These are phyloP conservation scores for Semibalanus balanoides DNA, from an alignment of 1,140 invertebrate genomes.

Conservation along the genomic window DNA sequence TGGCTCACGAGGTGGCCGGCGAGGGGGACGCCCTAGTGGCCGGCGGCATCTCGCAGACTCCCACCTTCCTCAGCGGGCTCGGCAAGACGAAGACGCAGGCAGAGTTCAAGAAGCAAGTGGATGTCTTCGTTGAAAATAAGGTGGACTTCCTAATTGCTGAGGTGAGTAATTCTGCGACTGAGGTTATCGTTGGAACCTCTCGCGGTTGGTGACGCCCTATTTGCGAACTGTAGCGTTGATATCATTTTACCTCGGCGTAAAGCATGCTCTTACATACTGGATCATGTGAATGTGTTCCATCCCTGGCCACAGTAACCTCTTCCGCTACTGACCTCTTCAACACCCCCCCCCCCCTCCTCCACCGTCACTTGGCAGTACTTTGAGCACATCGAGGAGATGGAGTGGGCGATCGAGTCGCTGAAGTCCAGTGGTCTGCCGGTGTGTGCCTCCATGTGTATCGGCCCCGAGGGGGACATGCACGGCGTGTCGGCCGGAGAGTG, in stretches of 20 bases:
- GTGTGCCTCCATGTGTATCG: conserved; percentile 34
- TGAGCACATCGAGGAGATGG: conserved; percentile 34
- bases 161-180: too few species aligned
- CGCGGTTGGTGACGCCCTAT: conserved; percentile 1
- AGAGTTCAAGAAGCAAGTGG: conserved; percentile 29
- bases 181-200: too few species aligned
- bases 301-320: conserved; percentile 1
- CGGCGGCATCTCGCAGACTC: conserved; percentile 30
- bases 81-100: conserved; percentile 25
- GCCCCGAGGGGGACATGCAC: conserved; percentile 32
- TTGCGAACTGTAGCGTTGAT: neutral
- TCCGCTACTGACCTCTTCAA: too few species aligned
- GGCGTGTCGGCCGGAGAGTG: conserved; percentile 28
- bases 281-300: neutral
- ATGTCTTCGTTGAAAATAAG: conserved; percentile 30
- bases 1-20: conserved; percentile 28
- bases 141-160: conserved; percentile 32
- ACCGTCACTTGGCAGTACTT: conserved; percentile 32
- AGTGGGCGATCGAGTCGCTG: conserved; percentile 32
- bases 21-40: conserved; percentile 28
- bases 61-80: conserved; percentile 27
- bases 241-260: neutral
- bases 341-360: too few species aligned
- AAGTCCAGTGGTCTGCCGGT: conserved; percentile 25
- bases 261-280: neutral